Percentiles rank a stretch among this genome's conserved stretches.
Conservation (phyloP, 1,140 invertebrate species). For the Trichogramma pretiosum region DNA sequence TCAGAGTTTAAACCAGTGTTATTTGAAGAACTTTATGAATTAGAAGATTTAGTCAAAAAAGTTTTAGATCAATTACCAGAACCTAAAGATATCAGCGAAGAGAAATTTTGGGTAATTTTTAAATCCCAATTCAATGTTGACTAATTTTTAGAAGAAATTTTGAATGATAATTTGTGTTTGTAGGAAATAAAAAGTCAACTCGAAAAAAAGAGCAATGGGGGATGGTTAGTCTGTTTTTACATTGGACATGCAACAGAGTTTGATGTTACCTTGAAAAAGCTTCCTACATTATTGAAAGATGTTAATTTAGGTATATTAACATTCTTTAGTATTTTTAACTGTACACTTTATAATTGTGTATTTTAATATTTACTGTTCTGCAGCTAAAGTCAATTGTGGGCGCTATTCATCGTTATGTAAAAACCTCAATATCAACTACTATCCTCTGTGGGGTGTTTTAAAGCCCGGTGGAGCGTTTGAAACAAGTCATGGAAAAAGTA, state of each 20-base stretch:
- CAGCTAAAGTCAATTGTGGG: constrained; percentile 56
- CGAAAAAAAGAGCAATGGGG: constrained; percentile 30
- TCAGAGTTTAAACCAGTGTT: constrained; percentile 20
- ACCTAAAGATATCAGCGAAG: constrained; percentile 42
- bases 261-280: constrained; percentile 51
- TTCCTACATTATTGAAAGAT: constrained; percentile 51
- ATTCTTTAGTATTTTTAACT: neutral
- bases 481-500: constrained; percentile 57
- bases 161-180: too few relatives aligned
- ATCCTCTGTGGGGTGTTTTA: constrained; percentile 63
- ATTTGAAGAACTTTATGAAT: constrained; percentile 31
- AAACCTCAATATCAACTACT: constrained; percentile 49
- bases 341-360: too few relatives aligned
- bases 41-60: constrained; percentile 47
- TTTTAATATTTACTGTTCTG: constrained; percentile 21
- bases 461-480: constrained; percentile 64
- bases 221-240: constrained; percentile 62
- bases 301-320: constrained; percentile 48
- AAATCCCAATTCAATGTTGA: neutral
- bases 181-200: too few relatives aligned
- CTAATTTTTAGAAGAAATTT: constrained; percentile 17
- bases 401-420: constrained; percentile 48
- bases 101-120: constrained; percentile 38
- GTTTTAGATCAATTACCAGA: constrained; percentile 50
- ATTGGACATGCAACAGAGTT: constrained; percentile 46